A percentile compares a stretch with the other conserved stretches of the same genome.
Evolutionary conservation across 35 echinoderm and acorn worm genomes (phyloP).

Genomic region (Apostichopus parvimensis): DNA sequence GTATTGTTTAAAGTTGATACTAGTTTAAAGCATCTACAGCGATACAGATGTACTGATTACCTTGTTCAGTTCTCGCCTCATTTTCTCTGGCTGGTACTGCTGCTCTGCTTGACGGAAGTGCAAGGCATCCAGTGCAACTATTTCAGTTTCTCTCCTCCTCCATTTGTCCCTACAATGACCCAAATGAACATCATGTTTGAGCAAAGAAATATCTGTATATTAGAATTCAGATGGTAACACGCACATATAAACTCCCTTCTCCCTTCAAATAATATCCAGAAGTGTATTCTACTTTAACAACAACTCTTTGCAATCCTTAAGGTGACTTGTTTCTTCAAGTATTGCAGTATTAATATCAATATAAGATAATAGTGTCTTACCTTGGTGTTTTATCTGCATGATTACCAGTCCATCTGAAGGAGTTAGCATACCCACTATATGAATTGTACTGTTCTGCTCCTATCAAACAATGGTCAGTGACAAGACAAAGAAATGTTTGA

Average conservation of each 20-base stretch:
- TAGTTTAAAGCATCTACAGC: too few species aligned
- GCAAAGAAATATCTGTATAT: too few species aligned
- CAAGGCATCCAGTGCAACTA: constrained; percentile 85
- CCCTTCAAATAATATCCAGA: too few species aligned
- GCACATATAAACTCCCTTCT: too few species aligned
- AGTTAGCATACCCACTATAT: constrained; percentile 85
- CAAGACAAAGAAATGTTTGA: not conserved
- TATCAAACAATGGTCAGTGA: not conserved
- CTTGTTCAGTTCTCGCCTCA: constrained; percentile 89
- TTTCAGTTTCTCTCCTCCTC: constrained; percentile 91
- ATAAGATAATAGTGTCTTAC: constrained; percentile 33
- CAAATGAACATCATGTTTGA: too few species aligned
- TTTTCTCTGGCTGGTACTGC: constrained; percentile 71
- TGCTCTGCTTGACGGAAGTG: constrained; percentile 45
- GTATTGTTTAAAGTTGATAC: too few species aligned
- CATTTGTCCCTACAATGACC: constrained; percentile 70
- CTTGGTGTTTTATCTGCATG: constrained; percentile 69
- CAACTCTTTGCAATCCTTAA: too few species aligned
- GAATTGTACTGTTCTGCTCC: constrained; percentile 88
- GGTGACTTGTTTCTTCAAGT: too few species aligned
- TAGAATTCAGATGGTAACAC: too few species aligned
- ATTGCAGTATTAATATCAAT: too few species aligned
- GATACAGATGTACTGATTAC: constrained; percentile 29
- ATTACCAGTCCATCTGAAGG: constrained; percentile 91
- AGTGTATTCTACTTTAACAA: too few species aligned